Evolutionary conservation across 2,888 invertebrate genomes (phyloP).

Genomic region (Camptogramma bilineatum): DNA sequence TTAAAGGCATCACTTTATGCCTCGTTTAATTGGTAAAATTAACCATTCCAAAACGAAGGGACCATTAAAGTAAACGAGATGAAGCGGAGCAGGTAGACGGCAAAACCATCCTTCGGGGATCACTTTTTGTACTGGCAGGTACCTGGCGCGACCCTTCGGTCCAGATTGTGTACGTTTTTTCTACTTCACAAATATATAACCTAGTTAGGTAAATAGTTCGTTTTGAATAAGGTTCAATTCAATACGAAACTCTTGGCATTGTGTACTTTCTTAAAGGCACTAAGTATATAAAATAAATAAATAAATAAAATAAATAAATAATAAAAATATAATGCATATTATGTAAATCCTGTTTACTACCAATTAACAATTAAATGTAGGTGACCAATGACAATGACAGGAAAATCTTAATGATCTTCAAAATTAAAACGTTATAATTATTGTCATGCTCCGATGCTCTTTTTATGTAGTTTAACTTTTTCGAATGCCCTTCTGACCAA

Average conservation of each 20-base stretch:
- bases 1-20: slow-evolving; percentile 69
- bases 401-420: slow-evolving; percentile 5
- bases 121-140: slow-evolving; percentile 78
- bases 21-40: slow-evolving; percentile 78
- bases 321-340: no score
- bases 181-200: slow-evolving; percentile 51
- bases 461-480: background rate
- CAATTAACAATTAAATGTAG: slow-evolving; percentile 10
- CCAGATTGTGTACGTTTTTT: slow-evolving; percentile 65
- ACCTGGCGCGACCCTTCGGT: slow-evolving; percentile 64
- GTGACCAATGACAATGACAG: slow-evolving; percentile 7
- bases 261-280: slow-evolving; percentile 39
- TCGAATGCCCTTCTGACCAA: background rate
- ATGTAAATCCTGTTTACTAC: slow-evolving; percentile 26
- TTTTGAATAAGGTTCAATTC: slow-evolving; percentile 48
- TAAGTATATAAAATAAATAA: no score
- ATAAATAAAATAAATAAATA: no score
- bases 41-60: slow-evolving; percentile 68
- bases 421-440: background rate
- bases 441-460: background rate
- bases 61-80: slow-evolving; percentile 74
- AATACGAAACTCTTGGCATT: slow-evolving; percentile 34
- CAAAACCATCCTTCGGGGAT: slow-evolving; percentile 65
- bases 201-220: slow-evolving; percentile 42
- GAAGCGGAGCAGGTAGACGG: slow-evolving; percentile 76